Evolutionary conservation across 2,113 vertebrate species (phyloP).

Genomic region (Leptodactylus fuscus): DNA sequence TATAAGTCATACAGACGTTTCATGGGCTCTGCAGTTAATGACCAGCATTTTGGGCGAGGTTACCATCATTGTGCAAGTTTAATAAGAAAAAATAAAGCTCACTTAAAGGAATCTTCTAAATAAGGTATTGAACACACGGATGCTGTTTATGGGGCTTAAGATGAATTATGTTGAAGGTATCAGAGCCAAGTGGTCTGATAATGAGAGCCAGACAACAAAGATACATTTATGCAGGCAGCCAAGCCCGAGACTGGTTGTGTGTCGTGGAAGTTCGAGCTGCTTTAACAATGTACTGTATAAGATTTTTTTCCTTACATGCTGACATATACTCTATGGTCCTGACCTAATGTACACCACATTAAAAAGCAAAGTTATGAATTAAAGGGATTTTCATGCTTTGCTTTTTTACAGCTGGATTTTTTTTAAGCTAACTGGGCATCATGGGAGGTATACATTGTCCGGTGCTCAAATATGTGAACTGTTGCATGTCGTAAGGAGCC

Average conservation of each 20-base stretch:
- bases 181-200: slow-evolving; percentile 60
- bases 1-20: slow-evolving; percentile 60
- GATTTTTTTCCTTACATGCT: slow-evolving; percentile 1
- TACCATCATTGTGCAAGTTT: slow-evolving; percentile 58
- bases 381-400: not conserved
- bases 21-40: slow-evolving; percentile 58
- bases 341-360: not conserved
- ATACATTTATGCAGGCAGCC: slow-evolving; percentile 58
- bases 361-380: not conserved
- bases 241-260: slow-evolving; percentile 35
- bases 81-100: slow-evolving; percentile 60
- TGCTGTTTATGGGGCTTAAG: slow-evolving; percentile 61
- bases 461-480: not conserved
- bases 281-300: slow-evolving; percentile 35
- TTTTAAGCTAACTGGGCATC: not conserved
- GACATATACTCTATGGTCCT: not conserved
- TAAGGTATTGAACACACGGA: slow-evolving; percentile 61
- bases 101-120: slow-evolving; percentile 59
- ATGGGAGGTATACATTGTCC: slow-evolving; percentile 1
- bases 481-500: not conserved
- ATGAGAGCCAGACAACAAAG: slow-evolving; percentile 61
- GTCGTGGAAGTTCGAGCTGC: slow-evolving; percentile 9
- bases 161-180: slow-evolving; percentile 60
- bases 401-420: not conserved
- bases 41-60: slow-evolving; percentile 54